Evolutionary conservation across 2,888 invertebrate species (phyloP).

Genomic region (Kuschelorhynchus macadamiae): DNA sequence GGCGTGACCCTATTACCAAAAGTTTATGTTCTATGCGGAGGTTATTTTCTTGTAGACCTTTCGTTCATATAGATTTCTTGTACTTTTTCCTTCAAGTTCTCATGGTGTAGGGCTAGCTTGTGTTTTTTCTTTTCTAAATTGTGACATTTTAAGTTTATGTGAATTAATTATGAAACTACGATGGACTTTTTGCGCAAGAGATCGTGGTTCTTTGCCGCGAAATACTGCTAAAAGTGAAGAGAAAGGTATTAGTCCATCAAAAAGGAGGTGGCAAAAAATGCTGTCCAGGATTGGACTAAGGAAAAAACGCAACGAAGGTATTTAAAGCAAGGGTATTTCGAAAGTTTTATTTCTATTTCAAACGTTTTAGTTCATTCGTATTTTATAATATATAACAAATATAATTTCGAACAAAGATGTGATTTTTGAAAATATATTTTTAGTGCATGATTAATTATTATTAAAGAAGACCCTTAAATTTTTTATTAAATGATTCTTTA

Average conservation of each 20-base stretch:
- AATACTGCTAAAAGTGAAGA: slow-evolving; percentile 11
- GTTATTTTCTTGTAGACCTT: slow-evolving; percentile 42
- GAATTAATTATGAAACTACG: slow-evolving; percentile 58
- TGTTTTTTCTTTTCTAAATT: slow-evolving; percentile 13
- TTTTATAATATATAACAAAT: no score
- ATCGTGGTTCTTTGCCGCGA: slow-evolving; percentile 47
- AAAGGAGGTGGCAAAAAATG: slow-evolving; percentile 49
- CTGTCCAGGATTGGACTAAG: slow-evolving; percentile 32
- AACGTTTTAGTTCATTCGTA: no score
- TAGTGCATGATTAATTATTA: no score
- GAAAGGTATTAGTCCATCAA: slow-evolving; percentile 22
- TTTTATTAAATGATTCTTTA: no score
- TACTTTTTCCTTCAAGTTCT: neutral
- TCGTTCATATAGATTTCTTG: slow-evolving; percentile 16
- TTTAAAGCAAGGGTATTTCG: no score
- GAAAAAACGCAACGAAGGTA: slow-evolving; percentile 30
- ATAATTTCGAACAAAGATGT: no score
- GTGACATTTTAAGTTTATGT: slow-evolving; percentile 14
- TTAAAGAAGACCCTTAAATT: no score
- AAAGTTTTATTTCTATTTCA: no score
- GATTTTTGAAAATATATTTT: no score
- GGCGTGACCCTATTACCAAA: slow-evolving; percentile 28
- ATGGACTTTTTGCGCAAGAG: slow-evolving; percentile 58
- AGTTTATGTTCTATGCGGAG: slow-evolving; percentile 18
- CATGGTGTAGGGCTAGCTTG: neutral